Evolutionary conservation across 1,140 invertebrate genomes (phyloP), one percentile per base, ranked within the genome.

Genomic region (Hypsibius dujardini): DNA sequence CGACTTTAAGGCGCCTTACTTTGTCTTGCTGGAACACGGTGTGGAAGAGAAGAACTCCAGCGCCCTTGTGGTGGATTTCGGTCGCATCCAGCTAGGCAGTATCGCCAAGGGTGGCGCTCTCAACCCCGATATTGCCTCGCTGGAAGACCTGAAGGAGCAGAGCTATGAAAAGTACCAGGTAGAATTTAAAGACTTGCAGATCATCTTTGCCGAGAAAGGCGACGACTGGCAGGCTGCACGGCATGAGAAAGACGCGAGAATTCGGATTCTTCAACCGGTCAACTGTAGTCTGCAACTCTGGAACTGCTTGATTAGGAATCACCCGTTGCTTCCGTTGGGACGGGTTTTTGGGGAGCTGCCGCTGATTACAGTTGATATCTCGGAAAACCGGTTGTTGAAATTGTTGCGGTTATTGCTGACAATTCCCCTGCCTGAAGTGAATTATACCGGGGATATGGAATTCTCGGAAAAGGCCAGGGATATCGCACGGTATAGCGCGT

Each of bases 301-400:
- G 62, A 67, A 67, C 62, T 67, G 62, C 42, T 42, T 67, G 3
- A 67, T 67, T 45, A 12, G 62, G 3, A 67, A 67, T 42, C 62
- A 67, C 45, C 62, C 62, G 12, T 15, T 67, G 62, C 62, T 67
- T 12, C 62, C 62, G 62, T 42, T 67, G 42, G 62, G 62, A 12
- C 12, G 12, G 12, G 42, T 67, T 42, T 73, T 74, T 67, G 82
- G 82, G 28, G 78, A 79, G 67, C 72, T 83, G 50, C 82, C 82
- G 0, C 72, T 78, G 56, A 70, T 83, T 15, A 77, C 76, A 46
- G 47, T 83, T n/a, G 74, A 60, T 46, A 76, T 83, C 46, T 81
- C 81, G 2, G 82, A 83, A 73, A 74, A 76, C 42, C 74, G 78
- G 46, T 72, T 83, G 46, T 74, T 80, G 69, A 76, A 79, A 46